Evolutionary conservation across 2,888 invertebrate species (phyloP).

Genomic region (Athalia circularis): DNA sequence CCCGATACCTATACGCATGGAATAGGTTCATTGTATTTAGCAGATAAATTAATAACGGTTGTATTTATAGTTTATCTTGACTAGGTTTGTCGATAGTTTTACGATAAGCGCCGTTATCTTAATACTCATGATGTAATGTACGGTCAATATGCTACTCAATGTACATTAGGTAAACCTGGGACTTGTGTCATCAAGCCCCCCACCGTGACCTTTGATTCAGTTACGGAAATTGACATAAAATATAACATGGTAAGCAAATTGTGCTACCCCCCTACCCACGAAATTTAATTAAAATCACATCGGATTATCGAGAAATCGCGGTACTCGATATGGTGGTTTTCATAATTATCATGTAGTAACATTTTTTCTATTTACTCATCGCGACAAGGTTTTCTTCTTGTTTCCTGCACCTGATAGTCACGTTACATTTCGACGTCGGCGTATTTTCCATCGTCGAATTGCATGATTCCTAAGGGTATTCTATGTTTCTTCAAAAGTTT

Average conservation of each 20-base stretch:
- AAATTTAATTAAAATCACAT: not conserved
- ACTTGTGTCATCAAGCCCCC: not conserved
- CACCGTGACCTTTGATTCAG: conserved; percentile 4
- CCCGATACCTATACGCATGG: not conserved
- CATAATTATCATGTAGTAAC: too few species aligned
- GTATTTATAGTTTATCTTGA: too few species aligned
- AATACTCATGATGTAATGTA: not conserved
- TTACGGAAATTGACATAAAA: conserved; percentile 4
- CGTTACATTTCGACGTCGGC: too few species aligned
- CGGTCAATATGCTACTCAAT: not conserved
- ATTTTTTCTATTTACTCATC: too few species aligned
- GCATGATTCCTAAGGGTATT: too few species aligned
- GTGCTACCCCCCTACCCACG: not conserved
- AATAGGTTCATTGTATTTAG: not conserved
- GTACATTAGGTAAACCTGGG: not conserved
- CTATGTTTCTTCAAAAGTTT: too few species aligned
- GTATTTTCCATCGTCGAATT: too few species aligned
- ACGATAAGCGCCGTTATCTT: conserved; percentile 1
- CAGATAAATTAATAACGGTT: not conserved
- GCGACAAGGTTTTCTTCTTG: too few species aligned
- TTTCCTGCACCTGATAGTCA: too few species aligned
- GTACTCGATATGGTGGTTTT: too few species aligned
- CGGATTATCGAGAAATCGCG: too few species aligned
- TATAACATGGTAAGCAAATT: conserved; percentile 5
- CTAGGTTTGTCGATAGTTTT: not conserved